Base-by-base conservation (phyloP, 2,888 invertebrate genomes). In the Sminthurides aquaticus region DNA sequence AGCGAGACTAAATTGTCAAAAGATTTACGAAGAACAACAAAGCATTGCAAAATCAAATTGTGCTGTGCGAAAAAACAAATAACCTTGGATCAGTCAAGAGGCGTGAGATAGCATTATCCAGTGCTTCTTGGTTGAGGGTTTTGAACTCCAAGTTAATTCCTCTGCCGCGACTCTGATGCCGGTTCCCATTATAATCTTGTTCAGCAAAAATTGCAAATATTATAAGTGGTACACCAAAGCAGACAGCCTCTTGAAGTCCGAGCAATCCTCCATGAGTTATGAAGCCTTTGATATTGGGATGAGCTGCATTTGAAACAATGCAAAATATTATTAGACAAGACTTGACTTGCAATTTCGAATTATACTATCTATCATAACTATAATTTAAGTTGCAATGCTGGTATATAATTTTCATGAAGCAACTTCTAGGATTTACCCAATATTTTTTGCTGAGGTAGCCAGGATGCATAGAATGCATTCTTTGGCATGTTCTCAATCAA, bases 401-500 rank as follows among this genome's bases (percentile, higher is more conserved):
- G n/a, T n/a, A n/a, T n/a, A n/a, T n/a, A n/a, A n/a, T n/a, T n/a
- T n/a, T n/a, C n/a, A n/a, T n/a, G n/a, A n/a, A n/a, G n/a, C n/a
- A n/a, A n/a, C n/a, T n/a, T n/a, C 20, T 52, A 5, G 20, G 22
- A 52, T 27, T 15, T 58, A 70, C 70, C 66, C n/a, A 68, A 57
- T 28, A 70, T 43, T 58, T 60, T 55, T 58, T 70, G 67, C 57
- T 71, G 71, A 3, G 70, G 68, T 26, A 70, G 57, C 71, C 71
- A 76, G 22, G 70, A 71, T 5, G 68, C 67, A 68, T 75, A 71
- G 64, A 69, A 74, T n/a, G 74, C 68, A 58, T 75, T 76, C 22
- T 64, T 62, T 2, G 76, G 72, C 28, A 71, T 82, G 82, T 62
- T 80, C 79, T 29, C 11, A 0, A 70, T 70, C 28, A 60, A 55